Base-by-base conservation (phyloP, 2,113 vertebrate genomes). In the Ictidomys tridecemlineatus region DNA sequence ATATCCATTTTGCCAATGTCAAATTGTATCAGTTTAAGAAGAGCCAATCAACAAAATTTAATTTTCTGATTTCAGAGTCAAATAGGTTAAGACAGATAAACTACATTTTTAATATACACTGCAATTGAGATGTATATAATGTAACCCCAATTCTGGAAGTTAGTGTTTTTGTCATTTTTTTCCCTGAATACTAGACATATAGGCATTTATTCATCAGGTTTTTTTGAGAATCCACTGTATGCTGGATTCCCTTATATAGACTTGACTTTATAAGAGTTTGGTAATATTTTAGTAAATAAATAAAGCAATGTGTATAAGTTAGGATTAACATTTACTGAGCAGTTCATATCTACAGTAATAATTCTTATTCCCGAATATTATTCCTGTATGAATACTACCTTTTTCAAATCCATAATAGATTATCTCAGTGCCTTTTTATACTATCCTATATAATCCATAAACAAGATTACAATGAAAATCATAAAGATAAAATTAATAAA, bases 61-160 rank as follows among this genome's bases (percentile, higher is more conserved):
- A 8, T 37, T 78, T 77, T 83, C 53, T 73, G 22, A 84, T 74
- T 95, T 85, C 34, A 88, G 24, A 91, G 95, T 73, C 51, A 56
- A 48, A 22, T 8, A 74, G 22, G 3, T 79, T 48, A 51, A 86
- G 26, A 53, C 48, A 80, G 20, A 42, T 22, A 39, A 61, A 61
- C 1, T 63, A 13, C 32, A 37, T 93, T 70, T 58, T 82, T 32
- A 65, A 58, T 1, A 2, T 69, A 39, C 5, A 45, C 5, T 70
- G 6, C 8, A 58, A 65, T 45, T 10, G 58, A 6, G 70, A 28
- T 79, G 20, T 18, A 32, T 16, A 30, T n/a, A 9, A 42, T 9
- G 12, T 39, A 63, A 2, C 6, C 4, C 16, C 4, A 77, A 69
- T 85, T 11, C 9, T 73, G 86, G 48, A 67, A 77, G 5, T 76